A percentile compares a stretch with the other conserved stretches of the same genome.
Evolutionary conservation across 2,113 vertebrate species (phyloP).

Genomic region (Euleptes europaea): DNA sequence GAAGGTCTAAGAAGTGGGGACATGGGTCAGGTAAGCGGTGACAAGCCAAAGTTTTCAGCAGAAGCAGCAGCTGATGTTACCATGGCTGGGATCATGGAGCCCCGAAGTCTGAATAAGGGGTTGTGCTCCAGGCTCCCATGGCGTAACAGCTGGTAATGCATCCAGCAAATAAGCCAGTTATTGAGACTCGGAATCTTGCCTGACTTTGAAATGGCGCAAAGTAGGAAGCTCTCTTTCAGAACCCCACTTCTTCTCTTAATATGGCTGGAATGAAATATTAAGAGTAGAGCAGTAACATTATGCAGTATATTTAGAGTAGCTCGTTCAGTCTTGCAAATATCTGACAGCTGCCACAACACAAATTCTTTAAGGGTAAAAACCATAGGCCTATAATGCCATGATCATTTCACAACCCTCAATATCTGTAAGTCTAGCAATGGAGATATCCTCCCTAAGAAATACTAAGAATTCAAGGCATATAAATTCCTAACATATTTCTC

Average conservation of each 20-base stretch:
- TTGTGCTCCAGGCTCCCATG: not conserved
- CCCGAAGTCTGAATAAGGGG: not conserved
- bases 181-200: not conserved
- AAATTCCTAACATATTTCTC: not conserved
- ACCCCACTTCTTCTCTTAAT: not conserved
- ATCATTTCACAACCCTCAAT: not conserved
- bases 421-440: not conserved
- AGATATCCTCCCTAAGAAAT: not conserved
- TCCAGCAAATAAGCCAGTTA: not conserved
- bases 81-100: not conserved
- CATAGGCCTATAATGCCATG: not conserved
- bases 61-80: not conserved
- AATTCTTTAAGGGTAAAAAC: slow-evolving; percentile 19
- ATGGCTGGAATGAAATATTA: not conserved
- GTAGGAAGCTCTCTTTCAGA: not conserved
- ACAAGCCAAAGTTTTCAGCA: not conserved
- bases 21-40: not conserved
- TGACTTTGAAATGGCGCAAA: not conserved
- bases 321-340: not conserved
- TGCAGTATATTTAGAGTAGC: not conserved
- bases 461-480: slow-evolving; percentile 16
- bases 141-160: not conserved
- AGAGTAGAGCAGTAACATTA: not conserved
- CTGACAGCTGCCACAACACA: not conserved
- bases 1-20: not conserved